Evolutionary conservation across 1,140 invertebrate genomes (phyloP).

Genomic region (Hylaeus anthracinus): DNA sequence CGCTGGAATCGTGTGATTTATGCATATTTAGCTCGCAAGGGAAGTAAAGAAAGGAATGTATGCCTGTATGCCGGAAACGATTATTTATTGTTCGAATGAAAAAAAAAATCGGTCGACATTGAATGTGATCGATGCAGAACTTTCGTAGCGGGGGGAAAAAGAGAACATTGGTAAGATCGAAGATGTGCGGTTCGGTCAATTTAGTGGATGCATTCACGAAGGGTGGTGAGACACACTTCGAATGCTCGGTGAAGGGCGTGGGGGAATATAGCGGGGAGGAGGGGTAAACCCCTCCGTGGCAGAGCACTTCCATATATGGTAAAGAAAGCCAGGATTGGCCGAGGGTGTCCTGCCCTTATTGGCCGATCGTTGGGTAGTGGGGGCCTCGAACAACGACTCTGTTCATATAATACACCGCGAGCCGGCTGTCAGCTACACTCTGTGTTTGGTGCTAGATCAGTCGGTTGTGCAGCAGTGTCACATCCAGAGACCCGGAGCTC

Average conservation of each 20-base stretch:
- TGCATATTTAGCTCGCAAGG: too few species aligned
- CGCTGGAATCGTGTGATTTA: background rate
- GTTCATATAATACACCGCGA: constrained; percentile 77
- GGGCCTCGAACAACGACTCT: constrained; percentile 65
- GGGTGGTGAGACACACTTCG: constrained; percentile 49
- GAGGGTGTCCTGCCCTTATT: constrained; percentile 77
- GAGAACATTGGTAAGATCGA: constrained; percentile 27
- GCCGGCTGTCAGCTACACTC: constrained; percentile 74
- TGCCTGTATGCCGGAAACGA: background rate
- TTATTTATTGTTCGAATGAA: constrained; percentile 7
- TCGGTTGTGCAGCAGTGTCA: constrained; percentile 58
- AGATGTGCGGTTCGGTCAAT: constrained; percentile 50
- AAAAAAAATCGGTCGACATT: constrained; percentile 30
- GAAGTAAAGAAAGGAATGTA: background rate
- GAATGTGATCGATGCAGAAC: constrained; percentile 17
- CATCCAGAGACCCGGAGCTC: constrained; percentile 42
- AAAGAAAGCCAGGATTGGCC: constrained; percentile 81
- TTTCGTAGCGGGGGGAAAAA: background rate
- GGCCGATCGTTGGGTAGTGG: constrained; percentile 66
- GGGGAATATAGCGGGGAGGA: constrained; percentile 17
- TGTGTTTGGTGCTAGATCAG: constrained; percentile 73
- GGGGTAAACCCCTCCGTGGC: constrained; percentile 64
- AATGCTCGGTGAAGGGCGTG: background rate
- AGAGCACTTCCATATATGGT: constrained; percentile 82
- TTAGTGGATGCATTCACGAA: constrained; percentile 51